Evolutionary conservation across 2,113 vertebrate genomes (phyloP).

Genomic region (Pachyramphus minor): DNA sequence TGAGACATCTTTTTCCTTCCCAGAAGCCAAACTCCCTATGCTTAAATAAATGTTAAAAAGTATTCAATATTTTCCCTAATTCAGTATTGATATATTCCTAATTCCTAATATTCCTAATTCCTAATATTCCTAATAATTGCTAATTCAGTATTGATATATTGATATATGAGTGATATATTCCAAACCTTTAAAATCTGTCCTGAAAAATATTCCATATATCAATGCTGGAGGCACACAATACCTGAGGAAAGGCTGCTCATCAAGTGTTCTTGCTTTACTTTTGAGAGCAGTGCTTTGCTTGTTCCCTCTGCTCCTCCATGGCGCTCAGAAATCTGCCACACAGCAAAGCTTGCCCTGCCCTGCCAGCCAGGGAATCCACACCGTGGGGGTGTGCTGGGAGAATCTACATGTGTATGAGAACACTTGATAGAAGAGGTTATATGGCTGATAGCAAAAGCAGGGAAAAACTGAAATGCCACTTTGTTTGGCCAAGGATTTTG

Average conservation of each 20-base stretch:
- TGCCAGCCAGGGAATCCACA: not conserved
- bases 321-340: not conserved
- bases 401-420: not conserved
- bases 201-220: not conserved
- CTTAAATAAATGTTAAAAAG: not conserved
- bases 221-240: not conserved
- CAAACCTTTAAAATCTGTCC: not conserved
- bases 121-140: too few species aligned
- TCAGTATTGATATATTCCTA: not conserved
- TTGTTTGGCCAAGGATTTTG: not conserved
- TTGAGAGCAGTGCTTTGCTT: not conserved
- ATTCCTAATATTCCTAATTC: too few species aligned
- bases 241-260: not conserved
- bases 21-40: not conserved
- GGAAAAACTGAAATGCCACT: not conserved
- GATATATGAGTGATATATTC: not conserved
- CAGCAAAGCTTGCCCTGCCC: not conserved
- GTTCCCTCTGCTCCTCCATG: not conserved
- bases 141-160: not conserved
- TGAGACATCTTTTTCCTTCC: not conserved
- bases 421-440: not conserved
- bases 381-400: rapidly evolving
- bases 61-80: not conserved
- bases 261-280: not conserved
- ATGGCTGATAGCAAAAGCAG: rapidly evolving